A percentile compares a stretch with the other conserved stretches of the same genome.
Conservation (phyloP, 2,113 vertebrate genomes). For the Cephalopholis sonnerati region DNA sequence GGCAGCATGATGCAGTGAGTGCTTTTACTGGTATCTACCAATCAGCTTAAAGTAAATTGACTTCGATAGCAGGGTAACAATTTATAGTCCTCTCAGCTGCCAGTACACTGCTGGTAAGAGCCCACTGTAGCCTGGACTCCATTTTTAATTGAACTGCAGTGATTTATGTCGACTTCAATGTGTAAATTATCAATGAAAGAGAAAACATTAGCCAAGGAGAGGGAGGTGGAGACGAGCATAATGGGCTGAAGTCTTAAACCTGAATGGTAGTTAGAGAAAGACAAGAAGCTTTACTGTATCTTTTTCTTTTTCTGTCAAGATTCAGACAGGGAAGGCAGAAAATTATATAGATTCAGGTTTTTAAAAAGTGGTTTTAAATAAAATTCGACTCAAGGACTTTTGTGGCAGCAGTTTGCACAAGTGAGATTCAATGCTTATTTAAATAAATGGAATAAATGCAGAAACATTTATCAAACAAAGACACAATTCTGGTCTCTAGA, state of each 20-base stretch:
- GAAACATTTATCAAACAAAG: not conserved
- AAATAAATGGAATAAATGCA: not conserved
- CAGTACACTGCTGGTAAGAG: not conserved
- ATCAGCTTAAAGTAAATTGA: not conserved
- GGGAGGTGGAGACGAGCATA: not conserved
- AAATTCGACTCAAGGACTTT: not conserved
- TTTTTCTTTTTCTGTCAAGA: not conserved
- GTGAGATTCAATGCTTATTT: not conserved
- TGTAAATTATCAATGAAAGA: conserved; percentile 36
- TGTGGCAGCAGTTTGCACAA: not conserved
- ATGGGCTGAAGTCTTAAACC: not conserved
- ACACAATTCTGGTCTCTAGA: not conserved
- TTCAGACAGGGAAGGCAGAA: not conserved
- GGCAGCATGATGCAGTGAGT: not conserved
- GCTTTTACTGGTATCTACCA: not conserved
- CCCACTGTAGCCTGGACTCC: not conserved
- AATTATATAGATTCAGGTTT: not conserved
- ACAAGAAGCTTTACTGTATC: not conserved
- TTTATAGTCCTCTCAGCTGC: not conserved
- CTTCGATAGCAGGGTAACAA: not conserved
- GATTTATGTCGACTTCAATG: conserved; percentile 6
- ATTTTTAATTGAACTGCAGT: conserved; percentile 19
- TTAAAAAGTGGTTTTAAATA: not conserved
- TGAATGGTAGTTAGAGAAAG: not conserved
- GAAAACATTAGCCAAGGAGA: not conserved